Evolutionary conservation across 2,113 vertebrate species (phyloP), one percentile per base, ranked within the genome.

Genomic region (Cromileptes altivelis): DNA sequence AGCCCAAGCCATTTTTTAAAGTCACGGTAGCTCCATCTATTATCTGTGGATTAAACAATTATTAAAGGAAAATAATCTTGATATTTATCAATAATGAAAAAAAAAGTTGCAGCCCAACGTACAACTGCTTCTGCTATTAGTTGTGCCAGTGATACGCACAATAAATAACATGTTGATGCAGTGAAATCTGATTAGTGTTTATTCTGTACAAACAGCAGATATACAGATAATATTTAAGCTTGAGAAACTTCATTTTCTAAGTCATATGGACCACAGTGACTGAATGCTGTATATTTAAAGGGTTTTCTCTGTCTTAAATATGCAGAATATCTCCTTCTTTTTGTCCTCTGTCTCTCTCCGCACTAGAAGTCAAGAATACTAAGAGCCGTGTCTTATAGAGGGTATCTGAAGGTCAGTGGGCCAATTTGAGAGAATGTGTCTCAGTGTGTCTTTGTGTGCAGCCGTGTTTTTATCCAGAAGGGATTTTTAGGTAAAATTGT

Each of bases 331-430:
- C 45, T 71, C 53, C 33, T 14, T 67, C 5, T 23, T 33, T 75
- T 67, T 40, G 23, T 74, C 49, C 62, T 68, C 63, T 23, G 70
- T 71, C n/a, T 69, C 75, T 14, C 75, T 14, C 52, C 58, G 64
- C 18, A 45, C 33, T 80, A 30, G 37, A 78, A 70, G 65, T 82
- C 30, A 81, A 50, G 73, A 84, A 85, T 68, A 75, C 50, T 84
- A 70, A 79, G 65, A 71, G 49, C 80, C 42, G 15, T 56, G 33
- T 49, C 62, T 77, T 79, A 74, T 56, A 53, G 77, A 85, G 91
- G 79, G 65, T 55, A 90, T 82, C 63, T 88, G 89, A 73, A 92
- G 91, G 91, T 91, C 84, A 92, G 83, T 87, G 83, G 84, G 81
- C 89, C 90, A 89, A 81, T 94, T 89, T 91, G 67, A 70, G 47